Base-by-base conservation (phyloP, 1,140 invertebrate genomes). In the Rhopalosiphum padi region DNA sequence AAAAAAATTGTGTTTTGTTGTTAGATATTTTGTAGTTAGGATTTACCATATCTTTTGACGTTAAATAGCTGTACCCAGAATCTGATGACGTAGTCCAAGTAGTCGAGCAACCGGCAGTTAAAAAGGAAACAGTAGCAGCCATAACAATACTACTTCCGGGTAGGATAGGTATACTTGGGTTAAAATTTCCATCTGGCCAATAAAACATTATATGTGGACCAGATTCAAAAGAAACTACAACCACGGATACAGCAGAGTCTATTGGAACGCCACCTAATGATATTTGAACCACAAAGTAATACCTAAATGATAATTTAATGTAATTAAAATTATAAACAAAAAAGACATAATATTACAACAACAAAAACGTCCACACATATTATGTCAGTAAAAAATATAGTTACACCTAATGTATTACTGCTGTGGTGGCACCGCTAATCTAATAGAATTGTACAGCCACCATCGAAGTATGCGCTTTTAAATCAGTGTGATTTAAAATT, bases 231-330 rank as follows among this genome's bases (percentile, higher is more conserved):
- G 91, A 86, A 43, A 93, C 91, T 7, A 93, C 91, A n/a, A 93
- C 77, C 46, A 93, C 91, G 8, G 91, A 93, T 41, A 93, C 91
- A 21, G 91, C 91, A 41, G 91, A 93, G 41, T 93, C 91, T 21
- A 93, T 53, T 30, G 82, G 82, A 55, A 93, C 25, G 2, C 51
- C 82, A n/a, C 37, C 21, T 51, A 93, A 85, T 93, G 82, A 93
- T 93, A 93, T 86, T 53, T 93, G 91, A 93, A 93, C 91, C 37
- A 93, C 68, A 55, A 93, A 83, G 35, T 93, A 93, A 93, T 93
- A 93, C 25, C 91, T 93, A 86, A 93, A 93, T 18, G 15, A 43
- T 5, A 85, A 85, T 43, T 11, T 25, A 11, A 43, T 43, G 25
- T n/a, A 77, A 68, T 68, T 68, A 68, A 68, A 68, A 68, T 68